Percentiles rank a stretch among this genome's conserved stretches.
Conservation (phyloP, 2,797 vertebrate genomes). For the Neomorphus geoffroyi region DNA sequence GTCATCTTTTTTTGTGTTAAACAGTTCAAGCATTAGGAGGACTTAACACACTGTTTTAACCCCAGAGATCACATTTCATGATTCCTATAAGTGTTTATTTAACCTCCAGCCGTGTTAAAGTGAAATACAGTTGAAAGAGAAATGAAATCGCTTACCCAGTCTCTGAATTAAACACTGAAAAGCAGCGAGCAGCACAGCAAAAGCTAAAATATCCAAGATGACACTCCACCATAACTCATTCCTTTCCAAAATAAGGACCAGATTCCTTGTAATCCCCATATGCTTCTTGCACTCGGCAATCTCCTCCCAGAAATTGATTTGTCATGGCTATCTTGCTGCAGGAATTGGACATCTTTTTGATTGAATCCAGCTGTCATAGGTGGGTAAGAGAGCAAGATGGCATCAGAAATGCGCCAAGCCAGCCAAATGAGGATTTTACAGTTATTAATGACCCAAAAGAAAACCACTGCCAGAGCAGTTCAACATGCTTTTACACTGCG, state of each 20-base stretch:
- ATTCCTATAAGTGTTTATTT: conserved; percentile 69
- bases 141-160: conserved; percentile 12
- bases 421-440: background rate
- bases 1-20: conserved; percentile 64
- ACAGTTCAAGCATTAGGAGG: conserved; percentile 62
- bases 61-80: conserved; percentile 70
- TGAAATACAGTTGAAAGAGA: conserved; percentile 42
- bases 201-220: conserved; percentile 31
- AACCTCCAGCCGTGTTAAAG: conserved; percentile 69
- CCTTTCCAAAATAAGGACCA: conserved; percentile 31
- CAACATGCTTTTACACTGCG: rapidly evolving
- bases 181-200: conserved; percentile 17
- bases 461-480: background rate
- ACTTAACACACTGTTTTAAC: conserved; percentile 64
- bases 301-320: conserved; percentile 52
- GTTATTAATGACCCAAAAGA: background rate
- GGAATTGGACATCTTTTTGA: conserved; percentile 46
- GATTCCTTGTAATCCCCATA: background rate
- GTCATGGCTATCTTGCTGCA: conserved; percentile 6
- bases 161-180: conserved; percentile 31
- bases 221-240: conserved; percentile 21
- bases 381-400: background rate
- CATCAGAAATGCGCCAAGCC: background rate
- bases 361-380: conserved; percentile 22
- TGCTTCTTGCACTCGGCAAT: conserved; percentile 6